Evolutionary conservation across 2,797 vertebrate genomes (phyloP), one percentile per base, ranked within the genome.

Genomic region (Sebastes ruberrimus): DNA sequence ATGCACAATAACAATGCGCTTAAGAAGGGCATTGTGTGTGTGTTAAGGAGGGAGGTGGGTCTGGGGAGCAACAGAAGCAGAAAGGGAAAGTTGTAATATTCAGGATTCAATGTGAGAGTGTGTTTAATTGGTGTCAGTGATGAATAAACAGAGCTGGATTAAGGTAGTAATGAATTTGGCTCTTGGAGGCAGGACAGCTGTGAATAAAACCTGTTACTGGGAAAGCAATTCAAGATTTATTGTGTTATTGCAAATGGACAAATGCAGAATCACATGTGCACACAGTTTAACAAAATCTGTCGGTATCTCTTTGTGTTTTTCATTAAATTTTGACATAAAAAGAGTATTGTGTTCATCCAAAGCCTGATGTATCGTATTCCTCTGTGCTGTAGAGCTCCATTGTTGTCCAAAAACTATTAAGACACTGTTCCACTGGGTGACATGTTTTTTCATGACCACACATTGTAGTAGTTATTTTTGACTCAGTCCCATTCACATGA

Each of bases 61-160:
- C 30, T 61, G 32, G 46, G 38, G 49, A 76, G 65, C 25, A 28
- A 55, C 33, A 66, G 16, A 59, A n/a, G 57, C 71, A 65, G 18
- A 56, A 42, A 53, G 5, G 27, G n/a, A 61, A 80, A 52, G 66
- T 63, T 67, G 22, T 53, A 55, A 75, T 85, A 77, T 77, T 71
- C 65, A 73, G 52, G 7, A 53, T 80, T 78, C 56, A 59, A 14
- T 35, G 22, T 57, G 49, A 76, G 59, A 53, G 16, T 46, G 22
- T 22, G 23, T 59, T 72, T 87, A 86, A 81, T 84, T 84, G 76
- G 62, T 79, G 53, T 75, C 56, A 4, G 52, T 46, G 57, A 74
- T 85, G 59, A 82, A 38, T 13, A 75, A 78, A 62, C 25, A 46
- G 30, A 69, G 72, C 63, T 38, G 28, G 59, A 70, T 82, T 76